Evolutionary conservation across 2,113 vertebrate species (phyloP).

Genomic region (Chaetura pelagica): DNA sequence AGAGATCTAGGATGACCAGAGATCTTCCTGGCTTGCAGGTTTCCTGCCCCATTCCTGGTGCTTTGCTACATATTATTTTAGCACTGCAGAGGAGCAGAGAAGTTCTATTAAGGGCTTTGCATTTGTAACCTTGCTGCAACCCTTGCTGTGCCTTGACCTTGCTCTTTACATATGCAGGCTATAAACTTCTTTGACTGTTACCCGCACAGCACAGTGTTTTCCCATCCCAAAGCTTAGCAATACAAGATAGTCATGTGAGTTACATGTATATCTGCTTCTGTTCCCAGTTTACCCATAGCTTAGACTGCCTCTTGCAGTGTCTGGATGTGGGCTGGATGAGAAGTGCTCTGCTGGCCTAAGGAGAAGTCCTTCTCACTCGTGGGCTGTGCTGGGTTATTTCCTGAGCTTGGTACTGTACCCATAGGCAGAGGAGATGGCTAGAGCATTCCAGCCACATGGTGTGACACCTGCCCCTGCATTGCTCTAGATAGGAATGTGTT

Average conservation of each 20-base stretch:
- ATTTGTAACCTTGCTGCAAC: neutral
- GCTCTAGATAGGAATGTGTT: neutral
- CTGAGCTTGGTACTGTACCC: rapidly evolving
- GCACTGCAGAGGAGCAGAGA: neutral
- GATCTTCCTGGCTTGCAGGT: neutral
- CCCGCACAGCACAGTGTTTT: neutral
- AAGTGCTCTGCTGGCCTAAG: neutral
- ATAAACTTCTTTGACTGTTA: neutral
- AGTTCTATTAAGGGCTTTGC: neutral
- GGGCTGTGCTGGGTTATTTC: neutral
- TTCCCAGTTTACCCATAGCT: neutral
- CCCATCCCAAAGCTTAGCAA: neutral
- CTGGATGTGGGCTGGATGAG: neutral
- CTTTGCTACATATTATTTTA: neutral
- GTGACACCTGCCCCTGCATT: neutral
- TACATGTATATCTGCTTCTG: neutral
- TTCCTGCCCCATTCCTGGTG: neutral
- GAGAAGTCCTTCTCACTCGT: neutral
- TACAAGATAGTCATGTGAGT: neutral
- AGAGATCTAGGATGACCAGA: neutral
- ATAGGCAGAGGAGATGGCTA: rapidly evolving
- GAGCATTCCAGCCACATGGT: neutral
- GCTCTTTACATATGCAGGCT: neutral
- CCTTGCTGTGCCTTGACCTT: neutral
- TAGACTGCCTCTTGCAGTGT: neutral